A percentile compares a stretch with the other conserved stretches of the same genome.
Evolutionary conservation across 1,140 invertebrate species (phyloP).

Genomic region (Drosophila grimshawi): DNA sequence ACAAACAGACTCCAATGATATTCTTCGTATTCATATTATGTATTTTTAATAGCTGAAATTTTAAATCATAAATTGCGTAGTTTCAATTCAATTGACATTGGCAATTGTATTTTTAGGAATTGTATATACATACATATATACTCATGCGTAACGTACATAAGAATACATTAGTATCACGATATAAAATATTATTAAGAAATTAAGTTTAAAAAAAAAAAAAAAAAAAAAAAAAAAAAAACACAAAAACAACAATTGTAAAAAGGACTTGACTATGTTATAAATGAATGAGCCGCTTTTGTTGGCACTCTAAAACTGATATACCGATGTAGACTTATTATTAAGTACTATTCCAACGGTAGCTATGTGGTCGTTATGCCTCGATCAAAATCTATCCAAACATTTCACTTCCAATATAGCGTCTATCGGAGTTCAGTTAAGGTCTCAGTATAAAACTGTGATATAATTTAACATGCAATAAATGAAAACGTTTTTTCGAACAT

Average conservation of each 20-base stretch:
- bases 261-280: conserved; percentile 50
- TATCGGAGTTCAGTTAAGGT: conserved; percentile 39
- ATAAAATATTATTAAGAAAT: conserved; percentile 40
- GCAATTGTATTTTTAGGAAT: conserved; percentile 58
- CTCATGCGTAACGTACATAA: conserved; percentile 45
- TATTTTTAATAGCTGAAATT: conserved; percentile 69
- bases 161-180: conserved; percentile 54
- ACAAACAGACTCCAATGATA: conserved; percentile 39
- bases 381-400: conserved; percentile 20
- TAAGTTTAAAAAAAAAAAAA: conserved; percentile 33
- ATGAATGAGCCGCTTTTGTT: conserved; percentile 31
- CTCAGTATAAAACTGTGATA: conserved; percentile 51
- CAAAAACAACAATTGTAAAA: conserved; percentile 57
- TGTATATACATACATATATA: conserved; percentile 58
- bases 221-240: neutral
- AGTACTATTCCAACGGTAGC: conserved; percentile 31
- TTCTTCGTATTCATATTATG: conserved; percentile 49
- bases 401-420: conserved; percentile 13
- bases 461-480: conserved; percentile 26
- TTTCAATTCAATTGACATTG: conserved; percentile 52
- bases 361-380: conserved; percentile 34
- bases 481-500: neutral
- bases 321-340: conserved; percentile 32
- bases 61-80: conserved; percentile 44
- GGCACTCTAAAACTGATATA: conserved; percentile 23